phyloP scores from a whole-genome alignment of 2,888 invertebrate species.

The Caenorhabditis doughertyi region DNA sequence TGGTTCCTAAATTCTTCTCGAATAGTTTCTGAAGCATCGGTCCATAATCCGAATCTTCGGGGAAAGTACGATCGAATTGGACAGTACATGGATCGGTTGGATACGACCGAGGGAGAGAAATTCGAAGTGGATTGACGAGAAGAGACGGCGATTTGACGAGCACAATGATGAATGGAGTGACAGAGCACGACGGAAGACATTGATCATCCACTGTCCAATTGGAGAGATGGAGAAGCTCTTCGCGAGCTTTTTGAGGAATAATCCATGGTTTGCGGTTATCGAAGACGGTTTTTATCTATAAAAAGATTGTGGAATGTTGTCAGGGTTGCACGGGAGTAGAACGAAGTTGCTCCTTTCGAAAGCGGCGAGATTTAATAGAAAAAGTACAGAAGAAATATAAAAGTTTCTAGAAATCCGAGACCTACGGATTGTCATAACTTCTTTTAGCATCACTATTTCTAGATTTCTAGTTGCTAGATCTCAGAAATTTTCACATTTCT shows the following conservation, averaged over 20 bases:
- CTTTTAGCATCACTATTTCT: too few relatives aligned
- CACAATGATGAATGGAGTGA: slow-evolving; percentile 61
- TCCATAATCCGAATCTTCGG: slow-evolving; percentile 32
- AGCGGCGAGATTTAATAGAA: too few relatives aligned
- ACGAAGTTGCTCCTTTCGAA: too few relatives aligned
- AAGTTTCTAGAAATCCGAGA: too few relatives aligned
- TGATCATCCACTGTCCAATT: slow-evolving; percentile 66
- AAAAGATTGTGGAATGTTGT: neutral
- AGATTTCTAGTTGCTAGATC: too few relatives aligned
- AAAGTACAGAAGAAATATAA: too few relatives aligned
- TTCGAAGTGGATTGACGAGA: slow-evolving; percentile 53
- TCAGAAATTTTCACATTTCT: neutral
- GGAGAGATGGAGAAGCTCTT: slow-evolving; percentile 47
- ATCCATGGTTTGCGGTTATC: slow-evolving; percentile 58
- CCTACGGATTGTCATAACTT: too few relatives aligned
- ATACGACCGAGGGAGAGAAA: slow-evolving; percentile 62
- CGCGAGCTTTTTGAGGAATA: slow-evolving; percentile 55
- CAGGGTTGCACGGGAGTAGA: neutral
- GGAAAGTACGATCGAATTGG: slow-evolving; percentile 69
- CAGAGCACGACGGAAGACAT: slow-evolving; percentile 61
- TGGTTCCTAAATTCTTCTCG: slow-evolving; percentile 43
- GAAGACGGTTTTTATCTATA: slow-evolving; percentile 63
- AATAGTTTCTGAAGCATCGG: slow-evolving; percentile 39
- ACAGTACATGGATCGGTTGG: slow-evolving; percentile 62
- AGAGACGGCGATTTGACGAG: slow-evolving; percentile 49